These are phyloP conservation scores for Eutolmus rufibarbis DNA, from an alignment of 2,888 invertebrate species.

Conservation along the genomic window DNA sequence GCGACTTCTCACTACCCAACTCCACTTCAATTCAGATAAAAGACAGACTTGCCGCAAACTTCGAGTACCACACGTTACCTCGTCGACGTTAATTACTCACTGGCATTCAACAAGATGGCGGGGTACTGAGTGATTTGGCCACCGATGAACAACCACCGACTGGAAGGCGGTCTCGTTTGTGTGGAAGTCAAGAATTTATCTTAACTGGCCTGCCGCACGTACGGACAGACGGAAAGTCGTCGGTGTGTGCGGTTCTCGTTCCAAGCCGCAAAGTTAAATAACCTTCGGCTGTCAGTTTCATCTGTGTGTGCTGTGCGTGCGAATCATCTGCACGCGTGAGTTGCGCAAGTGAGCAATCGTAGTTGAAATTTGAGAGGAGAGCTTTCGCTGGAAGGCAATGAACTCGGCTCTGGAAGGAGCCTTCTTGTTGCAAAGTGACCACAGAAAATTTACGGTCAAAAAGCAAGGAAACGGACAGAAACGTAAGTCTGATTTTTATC, in stretches of 20 bases:
- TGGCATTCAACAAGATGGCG: conserved; percentile 39
- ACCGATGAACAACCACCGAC: conserved; percentile 28
- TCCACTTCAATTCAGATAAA: background rate
- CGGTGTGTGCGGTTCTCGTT: background rate
- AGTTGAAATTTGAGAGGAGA: conserved; percentile 58
- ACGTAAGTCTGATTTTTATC: background rate
- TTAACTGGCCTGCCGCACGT: background rate
- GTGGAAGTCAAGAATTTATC: background rate
- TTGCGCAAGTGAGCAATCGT: conserved; percentile 50
- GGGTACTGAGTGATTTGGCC: background rate
- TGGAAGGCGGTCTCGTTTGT: background rate
- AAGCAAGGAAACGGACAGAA: background rate
- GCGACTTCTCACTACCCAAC: background rate
- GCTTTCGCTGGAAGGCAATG: conserved; percentile 62
- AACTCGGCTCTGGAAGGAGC: background rate
- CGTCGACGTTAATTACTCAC: conserved; percentile 27
- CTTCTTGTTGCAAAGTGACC: background rate
- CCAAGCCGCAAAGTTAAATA: conserved; percentile 35
- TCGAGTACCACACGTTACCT: conserved; percentile 8
- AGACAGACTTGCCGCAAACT: background rate
- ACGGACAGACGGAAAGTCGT: background rate
- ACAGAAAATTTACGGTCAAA: background rate
- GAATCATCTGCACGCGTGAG: background rate
- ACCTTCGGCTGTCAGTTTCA: background rate
- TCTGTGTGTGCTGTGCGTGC: background rate